Conservation (phyloP, 2,888 invertebrate genomes). For the Pristionchus entomophagus region DNA sequence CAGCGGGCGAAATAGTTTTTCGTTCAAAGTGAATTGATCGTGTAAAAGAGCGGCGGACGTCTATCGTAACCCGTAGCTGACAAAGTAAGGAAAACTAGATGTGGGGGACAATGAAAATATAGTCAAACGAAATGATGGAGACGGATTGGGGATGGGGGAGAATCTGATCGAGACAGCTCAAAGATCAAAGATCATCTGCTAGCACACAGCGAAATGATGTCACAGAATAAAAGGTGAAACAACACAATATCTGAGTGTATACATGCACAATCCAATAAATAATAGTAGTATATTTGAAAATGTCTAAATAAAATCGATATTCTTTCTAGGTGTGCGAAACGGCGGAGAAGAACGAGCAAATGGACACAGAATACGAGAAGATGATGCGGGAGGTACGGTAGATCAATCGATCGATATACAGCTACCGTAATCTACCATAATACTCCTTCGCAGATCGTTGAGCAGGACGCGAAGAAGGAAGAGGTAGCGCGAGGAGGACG, state of each 20-base stretch:
- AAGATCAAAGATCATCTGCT: slow-evolving; percentile 3
- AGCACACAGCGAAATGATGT: slow-evolving; percentile 1
- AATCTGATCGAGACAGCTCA: background rate
- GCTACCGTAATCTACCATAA: background rate
- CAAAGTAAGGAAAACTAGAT: slow-evolving; percentile 23
- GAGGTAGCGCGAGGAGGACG: slow-evolving; percentile 54
- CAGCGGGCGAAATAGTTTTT: background rate
- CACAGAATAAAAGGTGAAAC: background rate
- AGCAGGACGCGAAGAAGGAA: slow-evolving; percentile 45
- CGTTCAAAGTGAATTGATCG: slow-evolving; percentile 21
- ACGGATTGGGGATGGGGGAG: background rate
- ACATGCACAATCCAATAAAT: slow-evolving; percentile 35
- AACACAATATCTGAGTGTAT: background rate
- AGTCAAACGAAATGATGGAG: background rate
- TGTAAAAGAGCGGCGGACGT: no score
- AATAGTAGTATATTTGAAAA: background rate
- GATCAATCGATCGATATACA: no score
- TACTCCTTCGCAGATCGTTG: slow-evolving; percentile 36
- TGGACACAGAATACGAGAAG: slow-evolving; percentile 55
- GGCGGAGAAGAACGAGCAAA: slow-evolving; percentile 50
- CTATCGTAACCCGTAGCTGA: background rate
- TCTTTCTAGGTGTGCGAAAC: slow-evolving; percentile 52
- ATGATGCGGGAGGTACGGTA: slow-evolving; percentile 52
- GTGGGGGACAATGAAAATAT: background rate
- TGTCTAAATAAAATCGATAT: slow-evolving; percentile 9